These are phyloP conservation scores for Drosophila greeni DNA, from an alignment of 2,888 invertebrate species.

Conservation along the genomic window DNA sequence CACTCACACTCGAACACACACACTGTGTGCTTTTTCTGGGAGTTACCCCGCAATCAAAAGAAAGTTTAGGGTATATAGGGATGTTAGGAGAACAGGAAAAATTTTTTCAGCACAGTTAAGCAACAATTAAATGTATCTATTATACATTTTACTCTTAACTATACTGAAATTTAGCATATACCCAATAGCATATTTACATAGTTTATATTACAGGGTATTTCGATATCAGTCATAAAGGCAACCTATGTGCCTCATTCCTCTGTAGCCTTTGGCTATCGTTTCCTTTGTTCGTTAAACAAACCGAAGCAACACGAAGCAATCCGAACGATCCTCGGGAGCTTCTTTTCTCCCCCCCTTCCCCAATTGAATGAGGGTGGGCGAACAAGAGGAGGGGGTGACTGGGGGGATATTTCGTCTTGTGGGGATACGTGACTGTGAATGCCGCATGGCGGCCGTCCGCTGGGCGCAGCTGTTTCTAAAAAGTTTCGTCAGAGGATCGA, in stretches of 20 bases:
- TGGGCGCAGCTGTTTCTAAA: conserved; percentile 39
- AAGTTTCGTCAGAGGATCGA: conserved; percentile 44
- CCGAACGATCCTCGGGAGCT: conserved; percentile 25
- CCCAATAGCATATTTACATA: too few relatives aligned
- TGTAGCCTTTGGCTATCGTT: conserved; percentile 17
- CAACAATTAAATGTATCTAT: neutral
- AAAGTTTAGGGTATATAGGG: conserved; percentile 7
- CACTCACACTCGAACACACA: conserved; percentile 19
- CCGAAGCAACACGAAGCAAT: neutral
- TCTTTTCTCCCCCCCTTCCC: conserved; percentile 1
- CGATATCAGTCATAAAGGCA: neutral
- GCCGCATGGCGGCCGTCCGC: conserved; percentile 11
- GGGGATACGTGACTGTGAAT: conserved; percentile 22
- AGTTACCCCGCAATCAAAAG: conserved; percentile 19
- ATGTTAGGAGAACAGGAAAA: neutral
- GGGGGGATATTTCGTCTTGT: conserved; percentile 8
- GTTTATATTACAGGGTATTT: neutral
- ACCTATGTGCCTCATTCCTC: neutral
- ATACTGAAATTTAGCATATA: neutral
- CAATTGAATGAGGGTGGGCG: neutral
- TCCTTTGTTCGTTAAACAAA: conserved; percentile 27
- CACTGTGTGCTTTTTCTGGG: conserved; percentile 49
- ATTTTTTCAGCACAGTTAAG: neutral
- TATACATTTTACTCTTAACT: neutral
- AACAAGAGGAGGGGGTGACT: neutral